These are phyloP conservation scores for Nannobrachium achirus DNA, from an alignment of 2,113 vertebrate species.

Conservation along the genomic window DNA sequence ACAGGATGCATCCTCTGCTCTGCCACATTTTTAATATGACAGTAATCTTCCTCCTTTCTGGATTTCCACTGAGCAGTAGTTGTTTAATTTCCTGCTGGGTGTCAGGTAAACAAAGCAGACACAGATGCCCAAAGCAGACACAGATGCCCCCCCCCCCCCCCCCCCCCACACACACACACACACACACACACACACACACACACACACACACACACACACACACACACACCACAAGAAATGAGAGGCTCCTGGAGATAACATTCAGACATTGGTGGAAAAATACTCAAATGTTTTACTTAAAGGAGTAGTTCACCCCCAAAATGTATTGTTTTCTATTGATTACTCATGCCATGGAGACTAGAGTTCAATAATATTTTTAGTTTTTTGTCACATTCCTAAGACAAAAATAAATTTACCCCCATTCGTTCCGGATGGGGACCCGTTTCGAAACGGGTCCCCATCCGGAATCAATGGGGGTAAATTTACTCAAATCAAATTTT, in stretches of 20 bases:
- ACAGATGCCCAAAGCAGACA: background rate
- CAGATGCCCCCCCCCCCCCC: background rate
- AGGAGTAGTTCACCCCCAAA: too few relatives aligned
- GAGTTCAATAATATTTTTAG: too few relatives aligned
- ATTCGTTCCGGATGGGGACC: too few relatives aligned
- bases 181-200: background rate
- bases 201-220: background rate
- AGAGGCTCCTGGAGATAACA: conserved; percentile 7
- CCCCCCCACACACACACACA: background rate
- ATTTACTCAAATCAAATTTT: too few relatives aligned
- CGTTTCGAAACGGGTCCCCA: too few relatives aligned
- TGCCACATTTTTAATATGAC: conserved; percentile 64
- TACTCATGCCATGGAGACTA: too few relatives aligned
- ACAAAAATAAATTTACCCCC: too few relatives aligned
- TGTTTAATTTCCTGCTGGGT: conserved; percentile 63
- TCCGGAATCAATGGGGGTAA: too few relatives aligned
- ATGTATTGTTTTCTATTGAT: too few relatives aligned
- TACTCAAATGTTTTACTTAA: too few relatives aligned
- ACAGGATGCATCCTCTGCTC: conserved; percentile 29
- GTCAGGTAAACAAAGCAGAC: conserved; percentile 18
- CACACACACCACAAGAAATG: background rate
- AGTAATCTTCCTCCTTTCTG: conserved; percentile 37
- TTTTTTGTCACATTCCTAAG: too few relatives aligned
- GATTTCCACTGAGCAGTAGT: conserved; percentile 48
- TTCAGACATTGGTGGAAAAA: too few relatives aligned